Conservation (phyloP, 2,888 invertebrate genomes). For the Leucozona laternaria region DNA sequence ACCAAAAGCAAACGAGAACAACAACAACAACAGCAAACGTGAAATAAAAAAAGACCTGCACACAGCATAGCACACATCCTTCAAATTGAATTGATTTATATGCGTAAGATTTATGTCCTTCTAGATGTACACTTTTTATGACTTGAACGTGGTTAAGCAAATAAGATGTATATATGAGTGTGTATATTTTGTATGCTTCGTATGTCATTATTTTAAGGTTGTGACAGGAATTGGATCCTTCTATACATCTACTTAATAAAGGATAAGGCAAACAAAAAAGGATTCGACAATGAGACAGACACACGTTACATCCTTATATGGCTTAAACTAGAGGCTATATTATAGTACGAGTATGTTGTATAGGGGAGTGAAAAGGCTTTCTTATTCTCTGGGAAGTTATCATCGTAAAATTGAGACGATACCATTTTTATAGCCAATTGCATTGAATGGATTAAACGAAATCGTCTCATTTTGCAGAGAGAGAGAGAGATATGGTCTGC, state of each 20-base stretch:
- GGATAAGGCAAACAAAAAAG: slow-evolving; percentile 7
- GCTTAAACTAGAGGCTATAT: background rate
- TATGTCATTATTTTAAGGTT: slow-evolving; percentile 43
- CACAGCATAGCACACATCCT: slow-evolving; percentile 47
- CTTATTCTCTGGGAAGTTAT: slow-evolving; percentile 48
- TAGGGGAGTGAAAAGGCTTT: background rate
- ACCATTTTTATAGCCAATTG: slow-evolving; percentile 65
- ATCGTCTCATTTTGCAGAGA: slow-evolving; percentile 32
- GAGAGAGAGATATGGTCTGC: slow-evolving; percentile 1
- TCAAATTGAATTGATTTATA: slow-evolving; percentile 74
- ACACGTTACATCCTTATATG: slow-evolving; percentile 20
- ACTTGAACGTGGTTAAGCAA: slow-evolving; percentile 67
- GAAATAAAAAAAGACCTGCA: slow-evolving; percentile 10
- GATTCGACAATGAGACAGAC: slow-evolving; percentile 13
- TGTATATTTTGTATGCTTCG: slow-evolving; percentile 27
- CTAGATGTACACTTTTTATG: slow-evolving; percentile 72
- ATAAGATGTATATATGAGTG: slow-evolving; percentile 39
- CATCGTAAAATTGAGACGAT: slow-evolving; percentile 61
- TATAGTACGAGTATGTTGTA: background rate
- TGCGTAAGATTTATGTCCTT: slow-evolving; percentile 71
- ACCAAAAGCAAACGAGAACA: slow-evolving; percentile 45
- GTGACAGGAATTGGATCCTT: slow-evolving; percentile 52
- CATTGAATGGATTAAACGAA: slow-evolving; percentile 66
- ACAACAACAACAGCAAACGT: background rate
- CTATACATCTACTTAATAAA: slow-evolving; percentile 39